Evolutionary conservation across 2,888 invertebrate genomes (phyloP).

Genomic region (Diarsia rubi): DNA sequence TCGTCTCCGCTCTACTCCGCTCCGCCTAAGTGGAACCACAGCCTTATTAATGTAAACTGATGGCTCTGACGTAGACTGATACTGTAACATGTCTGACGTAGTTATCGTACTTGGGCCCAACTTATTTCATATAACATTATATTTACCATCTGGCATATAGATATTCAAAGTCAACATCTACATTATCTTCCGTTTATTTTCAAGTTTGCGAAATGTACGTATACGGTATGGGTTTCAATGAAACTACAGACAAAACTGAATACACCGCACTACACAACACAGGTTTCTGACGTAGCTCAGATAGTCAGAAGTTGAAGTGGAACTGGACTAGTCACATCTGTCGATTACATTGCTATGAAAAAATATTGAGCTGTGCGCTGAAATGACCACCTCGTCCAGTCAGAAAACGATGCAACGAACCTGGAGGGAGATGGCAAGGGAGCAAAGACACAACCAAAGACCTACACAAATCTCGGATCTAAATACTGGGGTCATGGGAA

Average conservation of each 20-base stretch:
- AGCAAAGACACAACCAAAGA: neutral
- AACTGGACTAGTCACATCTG: neutral
- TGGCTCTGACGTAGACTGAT: neutral
- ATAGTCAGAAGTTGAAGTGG: neutral
- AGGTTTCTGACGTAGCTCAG: neutral
- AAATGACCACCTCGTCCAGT: neutral
- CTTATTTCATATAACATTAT: neutral
- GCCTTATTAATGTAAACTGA: neutral
- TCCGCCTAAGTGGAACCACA: too few species aligned
- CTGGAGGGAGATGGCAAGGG: neutral
- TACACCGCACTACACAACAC: neutral
- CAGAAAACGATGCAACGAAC: neutral
- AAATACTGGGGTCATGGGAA: too few species aligned
- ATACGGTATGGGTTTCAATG: neutral
- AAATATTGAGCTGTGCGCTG: neutral
- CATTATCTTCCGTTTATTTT: neutral
- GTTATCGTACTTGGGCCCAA: neutral
- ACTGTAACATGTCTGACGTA: neutral
- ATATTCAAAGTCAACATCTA: neutral
- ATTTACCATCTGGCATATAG: neutral
- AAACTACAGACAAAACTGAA: neutral
- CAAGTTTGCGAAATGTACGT: neutral
- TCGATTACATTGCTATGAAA: neutral
- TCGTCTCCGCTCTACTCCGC: too few species aligned
- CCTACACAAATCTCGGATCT: neutral